These are phyloP conservation scores for Sardina pilchardus DNA, from an alignment of 2,113 vertebrate species.

Conservation along the genomic window DNA sequence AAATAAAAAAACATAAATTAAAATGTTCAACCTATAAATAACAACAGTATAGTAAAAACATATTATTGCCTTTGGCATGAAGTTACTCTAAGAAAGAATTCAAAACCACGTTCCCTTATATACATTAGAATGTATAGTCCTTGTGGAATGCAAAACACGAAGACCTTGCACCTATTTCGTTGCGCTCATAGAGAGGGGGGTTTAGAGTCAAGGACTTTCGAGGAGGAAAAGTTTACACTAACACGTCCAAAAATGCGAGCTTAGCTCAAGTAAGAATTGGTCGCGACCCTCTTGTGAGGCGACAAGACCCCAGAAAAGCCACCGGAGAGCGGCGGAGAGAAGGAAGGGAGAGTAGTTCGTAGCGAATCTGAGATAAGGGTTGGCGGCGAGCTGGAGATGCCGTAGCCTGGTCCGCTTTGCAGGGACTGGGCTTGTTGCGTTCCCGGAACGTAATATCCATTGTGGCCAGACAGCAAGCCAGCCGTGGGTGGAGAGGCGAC, in stretches of 20 bases:
- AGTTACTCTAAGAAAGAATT: constrained; percentile 22
- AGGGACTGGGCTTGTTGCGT: constrained; percentile 49
- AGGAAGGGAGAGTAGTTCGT: constrained; percentile 53
- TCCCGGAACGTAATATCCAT: constrained; percentile 54
- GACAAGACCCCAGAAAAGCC: constrained; percentile 55
- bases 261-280: constrained; percentile 58
- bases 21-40: constrained; percentile 37
- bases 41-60: constrained; percentile 31
- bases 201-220: constrained; percentile 11
- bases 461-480: constrained; percentile 56
- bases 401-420: constrained; percentile 45
- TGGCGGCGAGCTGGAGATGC: constrained; percentile 53
- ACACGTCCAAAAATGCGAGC: background rate
- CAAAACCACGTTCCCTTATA: background rate
- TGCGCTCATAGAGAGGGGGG: background rate
- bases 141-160: background rate
- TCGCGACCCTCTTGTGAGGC: constrained; percentile 54
- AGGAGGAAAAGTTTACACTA: background rate
- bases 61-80: constrained; percentile 55
- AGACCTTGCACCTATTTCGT: constrained; percentile 3
- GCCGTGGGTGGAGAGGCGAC: constrained; percentile 50
- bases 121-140: constrained; percentile 15
- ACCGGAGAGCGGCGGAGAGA: constrained; percentile 46
- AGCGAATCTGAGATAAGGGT: constrained; percentile 52
- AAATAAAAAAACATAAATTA: constrained; percentile 47